Base-by-base conservation (phyloP, 2,797 vertebrate genomes). In the Botia kubotai region DNA sequence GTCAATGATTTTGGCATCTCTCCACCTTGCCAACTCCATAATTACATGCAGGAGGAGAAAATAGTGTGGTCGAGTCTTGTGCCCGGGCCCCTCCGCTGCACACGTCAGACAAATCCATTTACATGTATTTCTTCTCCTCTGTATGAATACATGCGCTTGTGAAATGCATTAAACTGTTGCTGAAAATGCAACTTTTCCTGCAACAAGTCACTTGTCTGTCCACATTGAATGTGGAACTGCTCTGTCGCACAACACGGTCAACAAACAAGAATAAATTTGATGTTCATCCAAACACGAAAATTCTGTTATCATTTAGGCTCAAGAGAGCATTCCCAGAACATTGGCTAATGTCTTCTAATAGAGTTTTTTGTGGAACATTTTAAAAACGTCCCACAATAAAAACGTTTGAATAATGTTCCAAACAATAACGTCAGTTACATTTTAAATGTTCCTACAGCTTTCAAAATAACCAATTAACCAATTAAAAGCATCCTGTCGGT, bases 21-120 rank as follows among this genome's bases (percentile, higher is more conserved):
- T 71, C 53, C 57, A 79, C 29, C 67, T 52, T 46, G 26, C 23
- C 65, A 67, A 29, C 65, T 68, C 65, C 14, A 68, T 68, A 68
- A 79, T 71, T 71, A 19, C 55, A 50, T 69, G 21, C 26, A 71
- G 23, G 23, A 62, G 21, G 58, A 62, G 13, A 13, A 62, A 10
- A 6, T 8, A 23, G 55, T 1, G 11, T 2, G 19, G 39, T 43
- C 39, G 6, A 43, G 39, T 43, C 16, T 58, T 29, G 3, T 48
- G n/a, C 73, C 23, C 65, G 36, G 65, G 33, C 75, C 73, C 26
- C 13, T 19, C 26, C 39, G 8, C 8, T 10, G 8, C 39, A 43
- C 46, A 33, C 16, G 16, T 67, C 58, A 29, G 33, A 26, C 17
- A 7, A 60, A 19, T 46, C 33, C 10, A 14, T 77, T 26, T 21